phyloP scores from a whole-genome alignment of 2,797 vertebrate genomes.

The Lithobates pipiens region DNA sequence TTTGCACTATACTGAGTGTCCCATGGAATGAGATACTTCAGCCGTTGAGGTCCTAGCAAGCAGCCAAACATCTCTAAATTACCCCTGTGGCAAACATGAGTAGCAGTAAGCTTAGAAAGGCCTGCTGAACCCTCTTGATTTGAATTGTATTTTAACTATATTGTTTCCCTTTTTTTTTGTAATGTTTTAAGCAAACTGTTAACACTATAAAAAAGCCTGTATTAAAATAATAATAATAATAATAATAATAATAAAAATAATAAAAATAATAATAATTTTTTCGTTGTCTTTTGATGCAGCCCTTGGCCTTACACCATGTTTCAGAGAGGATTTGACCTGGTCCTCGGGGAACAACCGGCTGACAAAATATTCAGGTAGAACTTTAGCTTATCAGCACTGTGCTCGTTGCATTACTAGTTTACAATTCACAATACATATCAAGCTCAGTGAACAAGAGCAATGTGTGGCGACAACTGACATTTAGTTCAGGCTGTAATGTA shows the following conservation, averaged over 20 bases:
- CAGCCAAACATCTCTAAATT: background rate
- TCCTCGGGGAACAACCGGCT: constrained; percentile 97
- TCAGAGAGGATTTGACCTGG: constrained; percentile 97
- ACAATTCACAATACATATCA: background rate
- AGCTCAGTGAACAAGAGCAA: background rate
- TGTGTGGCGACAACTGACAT: background rate
- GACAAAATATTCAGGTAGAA: constrained; percentile 98
- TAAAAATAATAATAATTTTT: accelerated
- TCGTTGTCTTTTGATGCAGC: constrained; percentile 74
- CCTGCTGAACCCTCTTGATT: too few species aligned
- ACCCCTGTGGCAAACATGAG: background rate
- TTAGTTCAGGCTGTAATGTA: background rate
- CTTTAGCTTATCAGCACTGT: background rate
- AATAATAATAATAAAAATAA: too few species aligned
- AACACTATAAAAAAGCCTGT: too few species aligned
- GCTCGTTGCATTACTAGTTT: background rate
- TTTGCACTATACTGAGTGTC: too few species aligned
- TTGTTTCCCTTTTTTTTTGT: too few species aligned
- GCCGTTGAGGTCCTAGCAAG: background rate
- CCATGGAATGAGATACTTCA: too few species aligned
- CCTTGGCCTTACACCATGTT: constrained; percentile 99
- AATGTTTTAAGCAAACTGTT: too few species aligned
- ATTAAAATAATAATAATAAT: too few species aligned
- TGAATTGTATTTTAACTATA: too few species aligned
- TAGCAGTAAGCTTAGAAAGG: too few species aligned